Conservation (phyloP, 64 coral and sea anemone species). For the Actinia equina region DNA sequence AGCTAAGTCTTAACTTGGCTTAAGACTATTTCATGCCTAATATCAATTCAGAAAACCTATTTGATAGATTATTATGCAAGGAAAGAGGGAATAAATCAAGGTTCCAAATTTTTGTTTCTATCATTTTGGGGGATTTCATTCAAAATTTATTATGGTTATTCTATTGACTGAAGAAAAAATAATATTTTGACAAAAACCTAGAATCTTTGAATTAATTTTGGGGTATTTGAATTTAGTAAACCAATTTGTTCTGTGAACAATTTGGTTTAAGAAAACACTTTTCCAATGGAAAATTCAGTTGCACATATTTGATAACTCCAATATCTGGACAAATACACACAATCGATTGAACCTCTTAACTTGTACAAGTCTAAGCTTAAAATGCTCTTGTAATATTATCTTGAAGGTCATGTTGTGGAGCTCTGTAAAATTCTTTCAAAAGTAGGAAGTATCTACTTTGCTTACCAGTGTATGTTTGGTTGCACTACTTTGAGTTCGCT, state of each 20-base stretch:
- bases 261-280: background rate
- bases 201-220: background rate
- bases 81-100: background rate
- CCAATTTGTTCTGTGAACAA: background rate
- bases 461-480: too few relatives aligned
- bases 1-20: too few relatives aligned
- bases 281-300: background rate
- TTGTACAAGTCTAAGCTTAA: background rate
- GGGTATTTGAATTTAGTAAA: background rate
- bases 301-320: background rate
- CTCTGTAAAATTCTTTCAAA: too few relatives aligned
- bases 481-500: too few relatives aligned
- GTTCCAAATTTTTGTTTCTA: background rate
- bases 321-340: background rate
- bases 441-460: too few relatives aligned
- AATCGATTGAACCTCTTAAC: background rate
- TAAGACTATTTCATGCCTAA: too few relatives aligned
- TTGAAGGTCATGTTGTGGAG: too few relatives aligned
- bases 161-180: background rate
- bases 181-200: background rate
- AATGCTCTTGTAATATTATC: background rate
- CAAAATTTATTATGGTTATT: too few relatives aligned
- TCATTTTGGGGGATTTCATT: too few relatives aligned
- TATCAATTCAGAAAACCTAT: too few relatives aligned
- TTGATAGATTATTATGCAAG: background rate